Conservation (phyloP, 2,113 vertebrate genomes). For the Notarius lentiginosus region DNA sequence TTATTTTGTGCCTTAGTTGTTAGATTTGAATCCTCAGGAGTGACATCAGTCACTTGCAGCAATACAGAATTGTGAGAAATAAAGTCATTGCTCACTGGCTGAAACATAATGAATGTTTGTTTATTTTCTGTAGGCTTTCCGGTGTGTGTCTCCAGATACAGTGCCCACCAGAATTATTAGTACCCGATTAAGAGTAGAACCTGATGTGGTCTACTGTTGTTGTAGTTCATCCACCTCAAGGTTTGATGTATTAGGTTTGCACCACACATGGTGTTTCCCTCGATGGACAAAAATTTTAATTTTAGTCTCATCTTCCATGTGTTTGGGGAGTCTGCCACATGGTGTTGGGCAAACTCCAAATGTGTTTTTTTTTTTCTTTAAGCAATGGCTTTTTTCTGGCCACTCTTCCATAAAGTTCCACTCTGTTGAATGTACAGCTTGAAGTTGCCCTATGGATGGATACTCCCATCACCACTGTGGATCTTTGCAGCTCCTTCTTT, state of each 20-base stretch:
- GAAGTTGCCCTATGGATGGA: no score
- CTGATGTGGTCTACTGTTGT: not conserved
- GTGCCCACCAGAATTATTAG: not conserved
- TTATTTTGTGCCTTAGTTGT: conserved; percentile 12
- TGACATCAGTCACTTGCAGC: not conserved
- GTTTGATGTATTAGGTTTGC: not conserved
- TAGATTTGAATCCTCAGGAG: not conserved
- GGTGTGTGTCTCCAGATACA: not conserved
- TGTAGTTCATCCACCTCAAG: not conserved
- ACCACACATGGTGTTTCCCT: no score
- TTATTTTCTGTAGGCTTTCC: not conserved
- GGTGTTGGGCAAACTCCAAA: no score
- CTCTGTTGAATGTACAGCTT: no score
- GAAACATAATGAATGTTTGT: not conserved
- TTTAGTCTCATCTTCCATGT: no score
- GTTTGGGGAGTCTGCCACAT: no score
- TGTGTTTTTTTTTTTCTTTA: no score
- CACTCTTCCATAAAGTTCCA: no score
- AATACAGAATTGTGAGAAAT: not conserved
- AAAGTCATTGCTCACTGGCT: not conserved
- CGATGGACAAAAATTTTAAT: no score
- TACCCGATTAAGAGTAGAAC: not conserved
- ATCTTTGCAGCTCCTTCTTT: no score
- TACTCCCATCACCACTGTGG: no score
- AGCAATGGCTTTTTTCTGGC: no score